Evolutionary conservation across 2,888 invertebrate species (phyloP).

Genomic region (Leptura quadrifasciata): DNA sequence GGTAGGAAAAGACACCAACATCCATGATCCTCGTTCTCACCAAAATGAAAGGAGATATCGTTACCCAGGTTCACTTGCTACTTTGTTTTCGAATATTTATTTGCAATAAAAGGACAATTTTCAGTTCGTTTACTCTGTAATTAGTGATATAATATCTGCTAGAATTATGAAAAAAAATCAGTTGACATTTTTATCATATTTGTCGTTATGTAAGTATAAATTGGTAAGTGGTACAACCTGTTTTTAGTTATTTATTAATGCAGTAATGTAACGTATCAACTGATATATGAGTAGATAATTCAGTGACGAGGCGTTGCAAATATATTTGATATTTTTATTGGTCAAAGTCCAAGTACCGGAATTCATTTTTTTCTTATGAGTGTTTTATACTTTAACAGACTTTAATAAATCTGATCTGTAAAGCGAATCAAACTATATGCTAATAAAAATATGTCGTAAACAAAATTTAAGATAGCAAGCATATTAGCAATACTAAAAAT

Average conservation of each 20-base stretch:
- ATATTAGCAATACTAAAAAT: too few species aligned
- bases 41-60: too few species aligned
- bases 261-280: constrained; percentile 13
- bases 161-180: constrained; percentile 9
- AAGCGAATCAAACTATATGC: too few species aligned
- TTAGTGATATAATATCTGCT: neutral
- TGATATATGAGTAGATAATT: constrained; percentile 27
- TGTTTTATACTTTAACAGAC: neutral
- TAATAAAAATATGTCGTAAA: too few species aligned
- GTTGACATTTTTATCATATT: constrained; percentile 13
- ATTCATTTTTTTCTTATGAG: neutral
- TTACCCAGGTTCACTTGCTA: too few species aligned
- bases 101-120: too few species aligned
- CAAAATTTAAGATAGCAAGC: too few species aligned
- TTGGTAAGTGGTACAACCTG: constrained; percentile 26
- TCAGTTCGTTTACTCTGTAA: neutral
- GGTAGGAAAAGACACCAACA: too few species aligned
- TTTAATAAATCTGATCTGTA: neutral
- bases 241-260: constrained; percentile 32
- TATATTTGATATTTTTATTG: constrained; percentile 25
- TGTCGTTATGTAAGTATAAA: constrained; percentile 18
- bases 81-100: too few species aligned
- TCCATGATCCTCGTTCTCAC: too few species aligned
- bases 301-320: constrained; percentile 23
- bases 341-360: neutral